These are phyloP conservation scores for Pteronotus mesoamericanus DNA, from an alignment of 2,797 vertebrate genomes.

Conservation along the genomic window DNA sequence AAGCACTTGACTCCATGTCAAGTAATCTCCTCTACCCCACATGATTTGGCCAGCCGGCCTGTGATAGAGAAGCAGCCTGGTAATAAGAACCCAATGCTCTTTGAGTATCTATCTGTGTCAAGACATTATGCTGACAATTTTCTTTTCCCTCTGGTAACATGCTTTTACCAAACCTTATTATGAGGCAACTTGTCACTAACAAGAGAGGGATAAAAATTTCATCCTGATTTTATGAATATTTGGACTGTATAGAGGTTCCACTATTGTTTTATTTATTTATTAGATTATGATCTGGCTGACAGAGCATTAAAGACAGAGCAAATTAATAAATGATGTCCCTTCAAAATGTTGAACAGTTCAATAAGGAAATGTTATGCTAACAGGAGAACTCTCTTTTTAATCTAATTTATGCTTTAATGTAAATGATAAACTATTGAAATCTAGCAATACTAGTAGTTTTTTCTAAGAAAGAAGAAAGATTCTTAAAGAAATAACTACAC, in stretches of 20 bases:
- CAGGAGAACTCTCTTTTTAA: background rate
- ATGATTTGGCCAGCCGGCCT: background rate
- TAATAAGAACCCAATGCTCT: background rate
- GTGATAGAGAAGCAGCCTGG: background rate
- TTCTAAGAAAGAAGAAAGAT: background rate
- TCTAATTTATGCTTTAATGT: background rate
- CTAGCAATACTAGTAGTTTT: background rate
- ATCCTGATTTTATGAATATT: conserved; percentile 30
- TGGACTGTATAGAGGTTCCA: background rate
- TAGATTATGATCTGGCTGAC: background rate
- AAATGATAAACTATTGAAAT: conserved; percentile 24
- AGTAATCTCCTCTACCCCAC: background rate
- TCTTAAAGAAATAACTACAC: background rate
- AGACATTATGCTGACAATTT: background rate
- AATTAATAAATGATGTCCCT: background rate
- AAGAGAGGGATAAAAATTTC: conserved; percentile 1
- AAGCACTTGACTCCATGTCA: conserved; percentile 67
- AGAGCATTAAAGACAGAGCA: background rate
- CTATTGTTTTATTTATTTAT: background rate
- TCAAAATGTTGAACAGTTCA: background rate
- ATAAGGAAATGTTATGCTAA: background rate
- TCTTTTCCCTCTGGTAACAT: background rate
- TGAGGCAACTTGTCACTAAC: background rate
- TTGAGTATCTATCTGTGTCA: background rate
- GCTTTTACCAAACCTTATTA: conserved; percentile 6